Percentiles rank a stretch among this genome's conserved stretches.
phyloP scores from a whole-genome alignment of 2,797 vertebrate genomes.

The Melanotaenia parkinsoni region DNA sequence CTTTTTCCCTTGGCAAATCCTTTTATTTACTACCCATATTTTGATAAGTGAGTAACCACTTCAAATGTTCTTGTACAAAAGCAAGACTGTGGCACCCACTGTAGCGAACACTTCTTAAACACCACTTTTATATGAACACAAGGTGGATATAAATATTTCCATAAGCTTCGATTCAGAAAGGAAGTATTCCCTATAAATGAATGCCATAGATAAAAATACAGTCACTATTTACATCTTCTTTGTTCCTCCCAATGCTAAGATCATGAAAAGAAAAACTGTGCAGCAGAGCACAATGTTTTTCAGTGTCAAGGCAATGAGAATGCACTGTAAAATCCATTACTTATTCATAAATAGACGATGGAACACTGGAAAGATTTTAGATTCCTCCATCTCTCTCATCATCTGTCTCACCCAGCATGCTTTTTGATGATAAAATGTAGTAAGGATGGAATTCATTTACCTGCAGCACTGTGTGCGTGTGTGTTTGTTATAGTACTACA shows the following conservation, averaged over 20 bases:
- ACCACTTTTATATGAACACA: slow-evolving; percentile 12
- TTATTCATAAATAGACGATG: slow-evolving; percentile 74
- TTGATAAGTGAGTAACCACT: slow-evolving; percentile 34
- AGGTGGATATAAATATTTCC: slow-evolving; percentile 20
- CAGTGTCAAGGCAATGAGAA: slow-evolving; percentile 73
- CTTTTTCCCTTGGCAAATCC: slow-evolving; percentile 12
- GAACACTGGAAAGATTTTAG: slow-evolving; percentile 82
- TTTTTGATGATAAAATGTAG: slow-evolving; percentile 45
- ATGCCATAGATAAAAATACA: slow-evolving; percentile 14
- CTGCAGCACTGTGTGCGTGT: slow-evolving; percentile 10
- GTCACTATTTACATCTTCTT: slow-evolving; percentile 11
- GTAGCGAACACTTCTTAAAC: not conserved
- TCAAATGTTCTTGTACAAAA: slow-evolving; percentile 26
- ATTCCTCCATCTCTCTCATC: slow-evolving; percentile 64
- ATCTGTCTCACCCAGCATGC: slow-evolving; percentile 40
- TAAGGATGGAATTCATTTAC: slow-evolving; percentile 45
- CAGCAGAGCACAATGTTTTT: slow-evolving; percentile 65
- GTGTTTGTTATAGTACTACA: slow-evolving; percentile 22
- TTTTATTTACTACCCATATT: slow-evolving; percentile 30
- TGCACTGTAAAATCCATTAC: slow-evolving; percentile 71
- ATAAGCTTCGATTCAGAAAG: slow-evolving; percentile 31
- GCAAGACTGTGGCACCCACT: slow-evolving; percentile 22
- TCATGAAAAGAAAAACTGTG: slow-evolving; percentile 61
- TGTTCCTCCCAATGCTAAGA: not conserved
- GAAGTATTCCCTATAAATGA: slow-evolving; percentile 13